Base-by-base conservation (phyloP, 2,888 invertebrate genomes). In the Flexamia atlantica region DNA sequence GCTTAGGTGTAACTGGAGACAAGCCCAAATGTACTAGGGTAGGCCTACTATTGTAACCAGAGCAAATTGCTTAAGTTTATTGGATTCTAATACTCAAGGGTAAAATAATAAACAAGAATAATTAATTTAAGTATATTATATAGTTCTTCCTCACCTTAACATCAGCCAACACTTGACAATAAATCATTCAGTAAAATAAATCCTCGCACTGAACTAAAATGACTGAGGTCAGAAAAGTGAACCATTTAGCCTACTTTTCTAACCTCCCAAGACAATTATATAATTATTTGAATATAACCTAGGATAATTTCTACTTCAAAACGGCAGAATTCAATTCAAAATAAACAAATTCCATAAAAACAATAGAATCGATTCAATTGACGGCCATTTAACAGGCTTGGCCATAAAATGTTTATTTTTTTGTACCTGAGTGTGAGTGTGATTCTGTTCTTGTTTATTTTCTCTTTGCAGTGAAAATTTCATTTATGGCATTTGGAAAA, bases 381-480 rank as follows among this genome's bases (percentile, higher is more conserved):
- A 50, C 50, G 50, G 50, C 50, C 50, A 50, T 50, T 50, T 50
- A n/a, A 17, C 17, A 50, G 50, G 50, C 50, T 50, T 50, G 50
- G 50, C n/a, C n/a, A 17, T 50, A 36, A 36, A 36, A 9, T 36
- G 7, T 42, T 42, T 42, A 10, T 50, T 17, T 50, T 50, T 50
- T 50, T 50, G 9, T 50, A 17, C 50, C 50, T 3, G n/a, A 50
- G 50, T 50, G 17, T 50, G 5, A 17, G 50, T 42, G 7, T n/a
- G 42, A 14, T 42, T 42, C n/a, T n/a, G n/a, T 36, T n/a, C 17
- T 3, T 3, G 50, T 50, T 50, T 50, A 50, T 50, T 50, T 50
- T 50, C 50, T n/a, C 17, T 50, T 50, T n/a, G n/a, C 50, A 3
- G 5, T 17, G 2, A n/a, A 50, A 50, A 50, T 50, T 50, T 50